Evolutionary conservation across 1,140 invertebrate species (phyloP).

Genomic region (Augochlora pura): DNA sequence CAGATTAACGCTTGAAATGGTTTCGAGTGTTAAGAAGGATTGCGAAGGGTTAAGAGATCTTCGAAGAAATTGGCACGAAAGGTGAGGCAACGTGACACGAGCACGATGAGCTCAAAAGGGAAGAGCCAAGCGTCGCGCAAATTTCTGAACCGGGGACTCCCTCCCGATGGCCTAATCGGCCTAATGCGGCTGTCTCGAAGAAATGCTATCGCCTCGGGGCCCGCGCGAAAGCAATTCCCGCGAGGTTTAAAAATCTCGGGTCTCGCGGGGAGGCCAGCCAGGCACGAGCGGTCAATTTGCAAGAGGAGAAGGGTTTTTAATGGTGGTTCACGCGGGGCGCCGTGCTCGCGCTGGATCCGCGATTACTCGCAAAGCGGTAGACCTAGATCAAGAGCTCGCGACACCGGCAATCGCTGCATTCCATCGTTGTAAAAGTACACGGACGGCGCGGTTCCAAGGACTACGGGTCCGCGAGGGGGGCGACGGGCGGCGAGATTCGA

Average conservation of each 20-base stretch:
- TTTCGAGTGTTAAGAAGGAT: no score
- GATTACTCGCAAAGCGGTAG: not conserved
- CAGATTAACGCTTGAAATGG: no score
- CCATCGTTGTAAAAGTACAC: slow-evolving; percentile 4
- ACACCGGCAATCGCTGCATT: slow-evolving; percentile 1
- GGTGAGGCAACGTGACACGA: no score
- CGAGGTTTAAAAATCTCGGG: not conserved
- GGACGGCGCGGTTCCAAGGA: not conserved
- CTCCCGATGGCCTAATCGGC: no score
- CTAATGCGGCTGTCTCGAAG: no score
- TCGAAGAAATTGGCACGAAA: no score
- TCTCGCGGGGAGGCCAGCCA: not conserved
- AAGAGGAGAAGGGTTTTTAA: not conserved
- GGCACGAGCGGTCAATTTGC: not conserved
- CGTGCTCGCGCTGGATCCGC: not conserved
- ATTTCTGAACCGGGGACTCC: no score
- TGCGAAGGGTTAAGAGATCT: no score
- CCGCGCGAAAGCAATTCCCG: not conserved
- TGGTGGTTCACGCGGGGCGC: not conserved
- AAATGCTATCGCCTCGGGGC: no score
- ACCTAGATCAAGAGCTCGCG: not conserved
- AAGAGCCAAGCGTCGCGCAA: no score
- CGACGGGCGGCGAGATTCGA: not conserved
- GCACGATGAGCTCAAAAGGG: no score
- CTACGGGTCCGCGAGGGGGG: not conserved